Evolutionary conservation across 2,113 vertebrate species (phyloP).

Genomic region (Albula goreensis): DNA sequence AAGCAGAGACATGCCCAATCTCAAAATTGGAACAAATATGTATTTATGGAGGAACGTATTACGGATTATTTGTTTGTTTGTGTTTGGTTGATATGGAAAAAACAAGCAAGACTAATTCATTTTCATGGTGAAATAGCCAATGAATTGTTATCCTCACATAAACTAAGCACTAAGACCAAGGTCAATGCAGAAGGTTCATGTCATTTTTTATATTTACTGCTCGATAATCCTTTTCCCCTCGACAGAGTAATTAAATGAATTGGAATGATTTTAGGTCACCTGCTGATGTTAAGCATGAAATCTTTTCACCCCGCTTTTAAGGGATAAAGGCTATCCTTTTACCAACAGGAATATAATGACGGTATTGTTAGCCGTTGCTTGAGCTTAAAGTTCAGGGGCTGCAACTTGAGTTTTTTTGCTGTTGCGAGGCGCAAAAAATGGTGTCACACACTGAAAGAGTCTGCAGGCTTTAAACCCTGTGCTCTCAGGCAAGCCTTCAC

Average conservation of each 20-base stretch:
- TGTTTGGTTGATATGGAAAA: not conserved
- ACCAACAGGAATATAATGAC: slow-evolving; percentile 19
- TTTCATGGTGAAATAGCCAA: not conserved
- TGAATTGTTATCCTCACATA: not conserved
- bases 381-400: not conserved
- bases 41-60: not conserved
- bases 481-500: not conserved
- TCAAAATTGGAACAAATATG: not conserved
- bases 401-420: not conserved
- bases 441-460: not conserved
- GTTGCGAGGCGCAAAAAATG: not conserved
- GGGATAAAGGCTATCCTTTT: not conserved
- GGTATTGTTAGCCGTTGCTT: slow-evolving; percentile 8
- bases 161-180: not conserved
- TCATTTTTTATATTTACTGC: not conserved
- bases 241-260: not conserved
- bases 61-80: not conserved
- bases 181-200: not conserved
- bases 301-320: not conserved
- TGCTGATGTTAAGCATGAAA: not conserved
- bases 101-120: not conserved
- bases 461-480: not conserved
- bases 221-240: not conserved
- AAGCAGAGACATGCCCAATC: not conserved
- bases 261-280: not conserved